A percentile compares a stretch with the other conserved stretches of the same genome.
Conservation (phyloP, 1,140 invertebrate genomes). For the Scaptodrosophila lebanonensis region DNA sequence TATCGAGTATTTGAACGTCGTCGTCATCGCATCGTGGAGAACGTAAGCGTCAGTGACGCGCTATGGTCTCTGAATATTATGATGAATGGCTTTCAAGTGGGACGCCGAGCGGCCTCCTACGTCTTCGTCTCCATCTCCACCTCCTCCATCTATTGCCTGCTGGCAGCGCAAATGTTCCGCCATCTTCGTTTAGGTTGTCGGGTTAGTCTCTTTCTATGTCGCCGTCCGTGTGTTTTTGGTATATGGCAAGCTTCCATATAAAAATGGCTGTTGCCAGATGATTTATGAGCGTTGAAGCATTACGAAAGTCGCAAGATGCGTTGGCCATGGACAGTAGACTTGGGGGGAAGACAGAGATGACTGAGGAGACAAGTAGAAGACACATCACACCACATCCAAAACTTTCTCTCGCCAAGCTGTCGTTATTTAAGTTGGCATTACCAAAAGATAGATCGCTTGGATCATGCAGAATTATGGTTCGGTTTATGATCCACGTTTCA, state of each 20-base stretch:
- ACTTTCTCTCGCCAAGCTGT: conserved; percentile 45
- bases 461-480: conserved; percentile 19
- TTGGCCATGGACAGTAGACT: too few species aligned
- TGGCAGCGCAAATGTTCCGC: neutral
- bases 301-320: conserved; percentile 64
- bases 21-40: conserved; percentile 24
- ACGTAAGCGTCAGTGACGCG: conserved; percentile 4
- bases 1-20: too few species aligned
- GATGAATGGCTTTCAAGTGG: conserved; percentile 73
- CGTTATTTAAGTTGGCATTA: conserved; percentile 9
- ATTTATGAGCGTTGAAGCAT: conserved; percentile 57
- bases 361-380: too few species aligned
- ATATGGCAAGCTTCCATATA: conserved; percentile 32
- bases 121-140: conserved; percentile 29
- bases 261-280: conserved; percentile 56
- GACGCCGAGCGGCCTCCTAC: conserved; percentile 42
- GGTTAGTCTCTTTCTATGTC: neutral
- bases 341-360: conserved; percentile 1
- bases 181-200: neutral
- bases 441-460: conserved; percentile 57
- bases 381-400: too few species aligned
- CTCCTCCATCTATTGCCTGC: conserved; percentile 23
- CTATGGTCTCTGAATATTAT: conserved; percentile 47
- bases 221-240: conserved; percentile 6
- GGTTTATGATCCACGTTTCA: conserved; percentile 32